Conservation (phyloP, 2,888 invertebrate genomes). For the Campopleginae sp. region DNA sequence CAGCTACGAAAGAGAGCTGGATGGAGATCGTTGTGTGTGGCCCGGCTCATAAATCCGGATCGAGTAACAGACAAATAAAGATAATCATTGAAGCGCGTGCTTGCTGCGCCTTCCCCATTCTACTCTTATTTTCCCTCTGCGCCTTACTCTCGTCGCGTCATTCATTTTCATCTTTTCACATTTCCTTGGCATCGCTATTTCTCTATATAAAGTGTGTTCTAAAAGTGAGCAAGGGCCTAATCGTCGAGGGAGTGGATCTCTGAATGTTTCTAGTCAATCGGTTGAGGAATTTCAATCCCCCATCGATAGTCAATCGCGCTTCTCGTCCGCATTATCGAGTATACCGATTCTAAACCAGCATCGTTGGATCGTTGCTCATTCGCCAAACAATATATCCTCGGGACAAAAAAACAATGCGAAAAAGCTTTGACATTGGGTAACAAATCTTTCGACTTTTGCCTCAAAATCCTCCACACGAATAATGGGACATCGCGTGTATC, state of each 20-base stretch:
- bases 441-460: background rate
- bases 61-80: slow-evolving; percentile 67
- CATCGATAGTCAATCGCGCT: background rate
- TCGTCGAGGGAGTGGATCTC: background rate
- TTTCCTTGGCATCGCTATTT: background rate
- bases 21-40: slow-evolving; percentile 62
- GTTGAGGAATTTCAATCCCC: background rate
- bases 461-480: background rate
- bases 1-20: slow-evolving; percentile 28
- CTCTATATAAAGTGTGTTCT: background rate
- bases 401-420: background rate
- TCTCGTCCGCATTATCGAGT: background rate
- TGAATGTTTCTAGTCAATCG: background rate
- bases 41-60: slow-evolving; percentile 65
- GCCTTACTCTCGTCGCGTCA: background rate
- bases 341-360: background rate
- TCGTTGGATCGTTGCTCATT: background rate
- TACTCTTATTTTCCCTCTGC: background rate
- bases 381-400: background rate
- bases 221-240: background rate
- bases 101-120: slow-evolving; percentile 18
- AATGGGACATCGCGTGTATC: background rate
- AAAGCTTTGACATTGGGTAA: background rate
- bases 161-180: background rate
- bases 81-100: slow-evolving; percentile 62